phyloP scores from a whole-genome alignment of 2,888 invertebrate species.

The Hydrotaea diabolus region DNA sequence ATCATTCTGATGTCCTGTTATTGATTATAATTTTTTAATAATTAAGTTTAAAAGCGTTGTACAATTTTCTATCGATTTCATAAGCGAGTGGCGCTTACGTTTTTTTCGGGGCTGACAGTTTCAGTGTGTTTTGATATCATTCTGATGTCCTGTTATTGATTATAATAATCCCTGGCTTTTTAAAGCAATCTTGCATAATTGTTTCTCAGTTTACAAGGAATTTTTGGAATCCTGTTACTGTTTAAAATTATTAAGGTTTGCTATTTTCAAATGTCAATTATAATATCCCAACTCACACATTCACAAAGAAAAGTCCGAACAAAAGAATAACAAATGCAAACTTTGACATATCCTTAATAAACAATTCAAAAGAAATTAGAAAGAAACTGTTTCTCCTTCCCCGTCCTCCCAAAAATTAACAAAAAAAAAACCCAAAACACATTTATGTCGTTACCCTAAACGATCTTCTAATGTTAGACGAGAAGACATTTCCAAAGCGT shows the following conservation, averaged over 20 bases:
- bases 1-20: no score
- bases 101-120: no score
- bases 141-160: no score
- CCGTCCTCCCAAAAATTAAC: no score
- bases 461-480: not conserved
- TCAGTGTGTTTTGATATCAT: no score
- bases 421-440: not conserved
- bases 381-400: not conserved
- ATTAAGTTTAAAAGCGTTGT: no score
- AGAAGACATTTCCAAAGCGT: not conserved
- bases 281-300: slow-evolving; percentile 14
- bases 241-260: no score
- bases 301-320: slow-evolving; percentile 13
- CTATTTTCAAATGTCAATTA: slow-evolving; percentile 49
- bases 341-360: slow-evolving; percentile 28
- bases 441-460: slow-evolving; percentile 21
- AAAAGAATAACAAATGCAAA: slow-evolving; percentile 4
- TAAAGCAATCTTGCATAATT: not conserved
- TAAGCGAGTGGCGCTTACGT: no score
- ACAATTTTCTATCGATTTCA: no score
- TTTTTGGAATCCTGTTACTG: not conserved
- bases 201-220: not conserved
- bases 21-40: no score
- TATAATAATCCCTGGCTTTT: slow-evolving; percentile 17
- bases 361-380: slow-evolving; percentile 36